Evolutionary conservation across 1,140 invertebrate species (phyloP), one percentile per base, ranked within the genome.

Genomic region (Agrilus planipennis): DNA sequence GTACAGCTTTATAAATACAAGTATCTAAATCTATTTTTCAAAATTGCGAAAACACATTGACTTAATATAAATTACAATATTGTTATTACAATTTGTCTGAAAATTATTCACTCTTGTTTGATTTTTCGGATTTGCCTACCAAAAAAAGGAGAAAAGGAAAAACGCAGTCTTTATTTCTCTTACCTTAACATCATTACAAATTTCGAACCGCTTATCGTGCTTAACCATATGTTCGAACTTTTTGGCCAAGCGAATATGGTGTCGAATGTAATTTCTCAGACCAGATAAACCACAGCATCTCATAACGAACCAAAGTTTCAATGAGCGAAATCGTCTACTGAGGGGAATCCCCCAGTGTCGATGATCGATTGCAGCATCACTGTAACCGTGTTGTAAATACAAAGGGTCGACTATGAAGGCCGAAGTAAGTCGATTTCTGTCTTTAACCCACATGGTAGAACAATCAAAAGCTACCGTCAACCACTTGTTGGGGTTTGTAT

Each of bases 401-500:
- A 99, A 68, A 2, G 96, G 96, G 71, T 99, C 94, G 2, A 92
- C 89, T 4, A 89, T 86, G 39, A 93, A 62, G 1, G 89, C 87
- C 46, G 84, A 79, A 0, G 87, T 91, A 39, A 93, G 62, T 46
- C 79, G 74, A 49, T 72, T 68, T 42, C 82, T 67, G 55, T 88
- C 81, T 41, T 72, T 68, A 4, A 98, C 93, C 95, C 94, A 99
- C 57, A 97, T 76, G n/a, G 89, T 81, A 0, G 93, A 97, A 57
- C 91, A 96, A 61, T 99, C 95, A 57, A 97, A 99, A 62, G 93
- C 93, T 1, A 90, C 88, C 43, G 99, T 62, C 62, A 99, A 75
- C 75, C 92, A 94, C 71, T 99, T 99, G 62, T 99, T 99, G 0
- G 92, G 85, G 62, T 99, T 99, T 4, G 89, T 93, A 56, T 97